phyloP scores from a whole-genome alignment of 2,113 vertebrate species.

The Muntiacus muntjak region DNA sequence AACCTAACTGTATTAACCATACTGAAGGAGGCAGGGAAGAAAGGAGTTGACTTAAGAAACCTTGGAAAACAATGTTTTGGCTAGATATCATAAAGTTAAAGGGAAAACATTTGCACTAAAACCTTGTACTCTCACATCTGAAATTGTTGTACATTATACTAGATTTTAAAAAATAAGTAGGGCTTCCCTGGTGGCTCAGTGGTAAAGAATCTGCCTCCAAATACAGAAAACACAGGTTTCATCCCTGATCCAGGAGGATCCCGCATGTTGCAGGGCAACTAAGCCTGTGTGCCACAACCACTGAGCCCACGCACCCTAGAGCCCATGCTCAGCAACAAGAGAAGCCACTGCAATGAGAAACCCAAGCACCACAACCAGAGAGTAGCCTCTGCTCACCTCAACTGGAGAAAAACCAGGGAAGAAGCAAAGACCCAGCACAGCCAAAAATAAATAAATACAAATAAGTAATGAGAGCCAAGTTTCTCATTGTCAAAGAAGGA shows the following conservation, averaged over 20 bases:
- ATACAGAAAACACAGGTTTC: neutral
- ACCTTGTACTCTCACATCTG: neutral
- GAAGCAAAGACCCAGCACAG: neutral
- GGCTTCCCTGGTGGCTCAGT: neutral
- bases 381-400: neutral
- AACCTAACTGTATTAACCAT: neutral
- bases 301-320: neutral
- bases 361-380: neutral
- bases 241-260: neutral
- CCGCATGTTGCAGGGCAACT: rapidly evolving
- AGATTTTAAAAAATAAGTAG: neutral
- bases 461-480: neutral
- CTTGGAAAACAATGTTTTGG: neutral
- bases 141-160: neutral
- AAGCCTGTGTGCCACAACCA: neutral
- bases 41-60: neutral
- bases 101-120: neutral
- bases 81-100: neutral
- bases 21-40: neutral
- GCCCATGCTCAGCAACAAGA: neutral
- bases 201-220: neutral
- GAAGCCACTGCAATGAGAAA: neutral
- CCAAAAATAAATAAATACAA: neutral
- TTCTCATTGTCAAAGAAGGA: neutral
- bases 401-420: neutral